phyloP scores from a whole-genome alignment of 2,113 vertebrate genomes.

The Gnathonemus echidnorhynchus region DNA sequence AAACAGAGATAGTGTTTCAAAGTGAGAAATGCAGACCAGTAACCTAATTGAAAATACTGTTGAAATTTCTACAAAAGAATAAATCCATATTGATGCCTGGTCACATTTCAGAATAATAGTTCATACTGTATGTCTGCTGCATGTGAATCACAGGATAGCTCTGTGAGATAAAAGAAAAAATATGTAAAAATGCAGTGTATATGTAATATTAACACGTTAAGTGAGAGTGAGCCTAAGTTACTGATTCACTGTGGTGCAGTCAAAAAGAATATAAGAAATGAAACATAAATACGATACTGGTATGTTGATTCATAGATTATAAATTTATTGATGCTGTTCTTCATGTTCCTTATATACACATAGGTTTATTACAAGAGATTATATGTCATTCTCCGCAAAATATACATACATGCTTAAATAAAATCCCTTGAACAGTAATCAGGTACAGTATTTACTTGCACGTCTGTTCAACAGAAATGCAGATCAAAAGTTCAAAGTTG shows the following conservation, averaged over 20 bases:
- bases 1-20: neutral
- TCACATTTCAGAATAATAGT: neutral
- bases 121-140: neutral
- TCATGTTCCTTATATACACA: conserved; percentile 10
- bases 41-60: neutral
- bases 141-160: neutral
- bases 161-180: neutral
- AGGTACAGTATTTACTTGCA: neutral
- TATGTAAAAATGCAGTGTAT: neutral
- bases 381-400: neutral
- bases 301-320: neutral
- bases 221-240: no score
- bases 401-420: conserved; percentile 18
- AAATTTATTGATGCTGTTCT: conserved; percentile 19
- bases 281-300: neutral
- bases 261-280: neutral
- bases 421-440: neutral
- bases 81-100: neutral
- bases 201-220: neutral
- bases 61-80: neutral
- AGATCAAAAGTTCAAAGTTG: conserved; percentile 12
- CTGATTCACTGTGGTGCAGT: neutral
- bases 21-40: neutral
- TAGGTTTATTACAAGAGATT: conserved; percentile 4
- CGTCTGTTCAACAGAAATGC: conserved; percentile 21